Conservation (phyloP, 2,888 invertebrate species). For the Mallateleia sp. region DNA sequence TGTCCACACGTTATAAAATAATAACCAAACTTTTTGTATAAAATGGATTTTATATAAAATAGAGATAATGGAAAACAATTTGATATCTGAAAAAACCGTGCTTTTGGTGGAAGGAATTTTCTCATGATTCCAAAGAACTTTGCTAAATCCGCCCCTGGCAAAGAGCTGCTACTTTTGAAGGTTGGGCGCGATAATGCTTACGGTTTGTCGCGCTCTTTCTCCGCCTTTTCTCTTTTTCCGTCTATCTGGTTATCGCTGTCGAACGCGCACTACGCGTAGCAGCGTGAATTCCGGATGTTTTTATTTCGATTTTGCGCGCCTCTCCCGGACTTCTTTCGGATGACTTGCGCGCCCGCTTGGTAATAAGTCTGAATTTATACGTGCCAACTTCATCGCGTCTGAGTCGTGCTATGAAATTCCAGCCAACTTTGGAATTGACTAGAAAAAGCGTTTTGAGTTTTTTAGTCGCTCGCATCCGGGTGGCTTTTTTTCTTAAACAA, state of each 20-base stretch:
- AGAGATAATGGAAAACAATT: conserved; percentile 29
- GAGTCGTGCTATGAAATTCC: conserved; percentile 65
- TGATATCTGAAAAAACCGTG: conserved; percentile 26
- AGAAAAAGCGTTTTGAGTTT: conserved; percentile 63
- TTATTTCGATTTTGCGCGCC: conserved; percentile 74
- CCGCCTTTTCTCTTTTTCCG: conserved; percentile 49
- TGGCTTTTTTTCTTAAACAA: conserved; percentile 53
- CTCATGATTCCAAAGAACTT: conserved; percentile 42
- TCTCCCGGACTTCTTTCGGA: conserved; percentile 72
- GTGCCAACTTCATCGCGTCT: conserved; percentile 73
- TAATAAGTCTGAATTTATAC: conserved; percentile 78
- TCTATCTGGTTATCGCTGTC: conserved; percentile 64
- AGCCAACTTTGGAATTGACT: conserved; percentile 74
- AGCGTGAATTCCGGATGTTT: conserved; percentile 75
- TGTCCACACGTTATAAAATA: too few species aligned
- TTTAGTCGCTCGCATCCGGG: conserved; percentile 9
- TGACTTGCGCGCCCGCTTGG: conserved; percentile 71
- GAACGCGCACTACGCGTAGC: conserved; percentile 65
- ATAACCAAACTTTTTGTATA: too few species aligned
- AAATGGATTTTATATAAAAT: conserved; percentile 22
- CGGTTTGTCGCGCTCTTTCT: conserved; percentile 61
- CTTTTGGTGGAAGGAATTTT: conserved; percentile 37
- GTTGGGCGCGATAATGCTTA: conserved; percentile 59
- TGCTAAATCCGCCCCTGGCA: conserved; percentile 61
- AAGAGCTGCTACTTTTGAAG: conserved; percentile 67